Conservation (phyloP, 2,113 vertebrate species). For the Strix uralensis region DNA sequence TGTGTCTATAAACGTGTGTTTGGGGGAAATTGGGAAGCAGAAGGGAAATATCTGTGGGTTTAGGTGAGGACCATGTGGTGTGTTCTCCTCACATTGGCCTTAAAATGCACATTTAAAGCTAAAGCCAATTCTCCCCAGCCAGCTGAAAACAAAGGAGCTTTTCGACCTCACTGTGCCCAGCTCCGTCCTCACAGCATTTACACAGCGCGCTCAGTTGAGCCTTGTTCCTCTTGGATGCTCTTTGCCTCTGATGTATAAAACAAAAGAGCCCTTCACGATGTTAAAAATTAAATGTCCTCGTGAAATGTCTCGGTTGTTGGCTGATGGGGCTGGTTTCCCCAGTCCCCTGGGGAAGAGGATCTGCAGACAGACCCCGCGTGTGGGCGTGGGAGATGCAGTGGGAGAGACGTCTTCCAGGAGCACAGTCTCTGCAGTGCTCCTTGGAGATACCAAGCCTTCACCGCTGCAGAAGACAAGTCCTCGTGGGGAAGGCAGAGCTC, state of each 20-base stretch:
- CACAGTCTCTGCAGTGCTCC: background rate
- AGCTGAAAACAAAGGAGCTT: background rate
- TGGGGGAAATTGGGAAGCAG: background rate
- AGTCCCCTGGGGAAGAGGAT: background rate
- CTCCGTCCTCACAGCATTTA: background rate
- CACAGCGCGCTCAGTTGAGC: background rate
- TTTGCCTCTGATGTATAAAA: background rate
- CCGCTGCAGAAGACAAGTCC: background rate
- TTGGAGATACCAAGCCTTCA: background rate
- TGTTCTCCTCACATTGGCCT: background rate
- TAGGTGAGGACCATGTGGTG: fast-evolving
- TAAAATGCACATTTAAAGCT: background rate
- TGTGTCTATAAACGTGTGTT: fast-evolving
- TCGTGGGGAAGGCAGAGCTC: background rate
- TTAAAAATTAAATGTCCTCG: background rate
- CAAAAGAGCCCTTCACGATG: background rate
- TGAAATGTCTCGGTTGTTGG: background rate
- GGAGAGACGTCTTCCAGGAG: background rate
- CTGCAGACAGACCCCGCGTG: background rate
- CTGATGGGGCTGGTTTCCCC: background rate
- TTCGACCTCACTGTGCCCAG: fast-evolving
- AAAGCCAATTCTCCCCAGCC: background rate
- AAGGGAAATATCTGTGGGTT: background rate
- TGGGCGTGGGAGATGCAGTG: background rate
- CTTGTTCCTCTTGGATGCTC: background rate